phyloP scores from a whole-genome alignment of 37 sponge, comb jelly and placozoan genomes.

The Petrosia ficiformis region DNA sequence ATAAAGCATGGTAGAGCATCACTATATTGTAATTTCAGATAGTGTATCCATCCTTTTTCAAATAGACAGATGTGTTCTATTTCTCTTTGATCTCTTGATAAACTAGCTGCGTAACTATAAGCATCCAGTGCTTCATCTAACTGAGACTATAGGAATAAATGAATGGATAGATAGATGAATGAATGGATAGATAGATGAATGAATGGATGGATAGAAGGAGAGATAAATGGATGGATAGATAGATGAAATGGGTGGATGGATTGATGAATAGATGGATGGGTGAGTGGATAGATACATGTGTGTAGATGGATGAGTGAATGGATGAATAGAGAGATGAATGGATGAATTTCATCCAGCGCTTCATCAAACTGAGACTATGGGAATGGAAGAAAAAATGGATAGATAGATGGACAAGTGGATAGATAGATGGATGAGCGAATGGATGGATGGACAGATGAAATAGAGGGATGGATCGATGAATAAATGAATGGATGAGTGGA shows the following conservation, averaged over 20 bases:
- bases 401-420: background rate
- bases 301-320: background rate
- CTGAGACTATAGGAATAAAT: constrained; percentile 27
- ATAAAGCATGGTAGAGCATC: constrained; percentile 63
- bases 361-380: constrained; percentile 37
- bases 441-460: too few relatives aligned
- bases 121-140: constrained; percentile 57
- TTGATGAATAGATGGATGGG: background rate
- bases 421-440: background rate
- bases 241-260: background rate
- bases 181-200: background rate
- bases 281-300: background rate
- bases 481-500: too few relatives aligned
- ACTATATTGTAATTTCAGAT: background rate
- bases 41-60: constrained; percentile 62
- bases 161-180: background rate
- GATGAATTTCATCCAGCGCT: constrained; percentile 47
- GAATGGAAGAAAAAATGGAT: background rate
- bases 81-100: constrained; percentile 68
- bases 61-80: constrained; percentile 79
- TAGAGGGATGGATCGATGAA: too few relatives aligned
- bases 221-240: background rate
- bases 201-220: background rate
- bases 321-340: background rate
- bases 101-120: constrained; percentile 57